phyloP scores from a whole-genome alignment of 2,888 invertebrate genomes.

The Ametastegia equiseti region DNA sequence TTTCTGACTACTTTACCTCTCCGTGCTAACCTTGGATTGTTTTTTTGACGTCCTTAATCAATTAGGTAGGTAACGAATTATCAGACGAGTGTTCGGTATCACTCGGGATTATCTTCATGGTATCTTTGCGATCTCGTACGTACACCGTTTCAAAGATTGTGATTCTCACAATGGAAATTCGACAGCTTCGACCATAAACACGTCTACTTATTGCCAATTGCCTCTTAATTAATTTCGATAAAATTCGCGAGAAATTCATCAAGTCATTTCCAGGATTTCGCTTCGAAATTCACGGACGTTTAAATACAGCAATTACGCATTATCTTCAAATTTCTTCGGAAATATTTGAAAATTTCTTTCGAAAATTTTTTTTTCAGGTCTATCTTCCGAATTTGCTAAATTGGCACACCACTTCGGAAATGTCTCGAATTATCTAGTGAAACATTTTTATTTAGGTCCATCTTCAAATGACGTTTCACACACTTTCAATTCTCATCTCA shows the following conservation, averaged over 20 bases:
- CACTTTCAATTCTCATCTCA: too few species aligned
- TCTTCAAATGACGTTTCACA: too few species aligned
- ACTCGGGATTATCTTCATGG: conserved; percentile 10
- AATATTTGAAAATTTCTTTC: too few species aligned
- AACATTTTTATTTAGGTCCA: too few species aligned
- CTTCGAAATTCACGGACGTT: neutral
- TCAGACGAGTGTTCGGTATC: neutral
- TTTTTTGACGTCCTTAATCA: neutral
- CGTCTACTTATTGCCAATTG: neutral
- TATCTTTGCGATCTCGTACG: neutral
- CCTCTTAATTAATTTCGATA: neutral
- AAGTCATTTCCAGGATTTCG: neutral
- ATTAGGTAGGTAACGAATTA: neutral
- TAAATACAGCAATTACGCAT: too few species aligned
- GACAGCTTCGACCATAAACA: neutral
- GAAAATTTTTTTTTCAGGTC: too few species aligned
- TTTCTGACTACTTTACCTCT: neutral
- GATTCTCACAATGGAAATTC: neutral
- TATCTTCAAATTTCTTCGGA: too few species aligned
- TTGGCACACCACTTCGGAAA: too few species aligned
- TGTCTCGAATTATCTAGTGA: too few species aligned
- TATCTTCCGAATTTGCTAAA: too few species aligned
- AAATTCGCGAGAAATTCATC: neutral
- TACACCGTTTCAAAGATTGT: neutral
- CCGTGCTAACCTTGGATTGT: neutral